phyloP scores from a whole-genome alignment of 2,888 invertebrate species.

The Netelia fuscicornis region DNA sequence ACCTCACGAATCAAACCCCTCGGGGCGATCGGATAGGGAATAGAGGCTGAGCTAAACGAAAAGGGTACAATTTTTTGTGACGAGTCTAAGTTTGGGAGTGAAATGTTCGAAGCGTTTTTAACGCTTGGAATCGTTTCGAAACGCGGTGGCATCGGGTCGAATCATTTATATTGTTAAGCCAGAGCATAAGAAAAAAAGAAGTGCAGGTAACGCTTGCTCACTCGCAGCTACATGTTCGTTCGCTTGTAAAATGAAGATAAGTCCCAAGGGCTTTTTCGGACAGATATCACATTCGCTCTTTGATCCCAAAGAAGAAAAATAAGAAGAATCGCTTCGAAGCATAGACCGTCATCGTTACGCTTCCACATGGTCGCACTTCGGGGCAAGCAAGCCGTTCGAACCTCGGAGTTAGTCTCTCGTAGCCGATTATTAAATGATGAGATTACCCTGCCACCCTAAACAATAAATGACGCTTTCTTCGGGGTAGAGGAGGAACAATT shows the following conservation, averaged over 20 bases:
- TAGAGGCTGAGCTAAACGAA: slow-evolving; percentile 30
- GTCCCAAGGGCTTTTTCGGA: neutral
- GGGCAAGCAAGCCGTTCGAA: slow-evolving; percentile 64
- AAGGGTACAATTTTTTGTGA: slow-evolving; percentile 33
- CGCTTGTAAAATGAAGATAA: slow-evolving; percentile 44
- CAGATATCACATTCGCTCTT: slow-evolving; percentile 19
- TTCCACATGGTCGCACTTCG: slow-evolving; percentile 46
- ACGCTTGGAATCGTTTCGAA: slow-evolving; percentile 31
- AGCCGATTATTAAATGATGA: slow-evolving; percentile 45
- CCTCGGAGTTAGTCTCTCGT: slow-evolving; percentile 57
- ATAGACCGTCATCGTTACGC: slow-evolving; percentile 46
- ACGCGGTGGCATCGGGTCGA: slow-evolving; percentile 28
- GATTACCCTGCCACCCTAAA: slow-evolving; percentile 57
- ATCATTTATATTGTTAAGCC: slow-evolving; percentile 1
- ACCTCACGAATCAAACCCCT: slow-evolving; percentile 27
- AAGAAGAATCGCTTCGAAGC: slow-evolving; percentile 53
- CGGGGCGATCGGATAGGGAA: slow-evolving; percentile 11
- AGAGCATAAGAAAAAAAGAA: neutral
- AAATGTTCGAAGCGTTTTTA: neutral
- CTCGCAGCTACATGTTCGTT: slow-evolving; percentile 49
- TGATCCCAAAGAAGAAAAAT: neutral
- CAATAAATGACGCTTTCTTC: slow-evolving; percentile 25
- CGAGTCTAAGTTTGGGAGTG: neutral
- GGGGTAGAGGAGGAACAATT: neutral
- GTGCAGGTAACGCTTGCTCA: slow-evolving; percentile 12